These are phyloP conservation scores for Acanthornis magna DNA, from an alignment of 2,797 vertebrate genomes.

Conservation along the genomic window DNA sequence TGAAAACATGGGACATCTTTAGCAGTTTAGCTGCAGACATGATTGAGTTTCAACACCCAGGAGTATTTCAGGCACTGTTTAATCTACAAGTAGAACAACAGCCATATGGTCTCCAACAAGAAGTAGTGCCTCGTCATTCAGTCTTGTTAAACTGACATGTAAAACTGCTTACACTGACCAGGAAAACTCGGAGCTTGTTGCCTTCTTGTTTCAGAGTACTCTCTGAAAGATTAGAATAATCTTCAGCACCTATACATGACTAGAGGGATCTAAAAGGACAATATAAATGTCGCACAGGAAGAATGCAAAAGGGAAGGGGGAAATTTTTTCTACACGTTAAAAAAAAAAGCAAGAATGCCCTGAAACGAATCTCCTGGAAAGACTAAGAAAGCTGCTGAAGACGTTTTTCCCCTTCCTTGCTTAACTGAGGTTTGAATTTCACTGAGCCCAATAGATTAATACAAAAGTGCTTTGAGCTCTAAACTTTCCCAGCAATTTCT, in stretches of 20 bases:
- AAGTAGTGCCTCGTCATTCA: not conserved
- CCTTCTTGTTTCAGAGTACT: not conserved
- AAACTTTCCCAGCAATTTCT: not conserved
- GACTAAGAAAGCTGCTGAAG: not conserved
- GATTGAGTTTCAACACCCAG: slow-evolving; percentile 2
- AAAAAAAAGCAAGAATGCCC: not conserved
- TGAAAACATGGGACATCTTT: not conserved
- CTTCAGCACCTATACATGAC: not conserved
- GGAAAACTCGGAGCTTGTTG: not conserved
- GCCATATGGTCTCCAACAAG: slow-evolving; percentile 13
- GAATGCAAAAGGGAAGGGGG: not conserved
- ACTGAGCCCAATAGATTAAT: not conserved
- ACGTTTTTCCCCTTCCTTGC: not conserved
- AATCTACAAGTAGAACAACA: not conserved
- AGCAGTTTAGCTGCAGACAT: not conserved
- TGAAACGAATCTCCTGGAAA: not conserved
- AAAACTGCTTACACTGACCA: not conserved
- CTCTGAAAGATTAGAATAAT: not conserved
- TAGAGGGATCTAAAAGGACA: not conserved
- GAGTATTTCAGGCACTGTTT: slow-evolving; percentile 17
- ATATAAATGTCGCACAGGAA: not conserved
- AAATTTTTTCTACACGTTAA: not conserved
- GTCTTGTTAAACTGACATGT: not conserved
- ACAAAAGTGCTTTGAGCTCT: not conserved
- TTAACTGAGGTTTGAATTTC: not conserved